Percentiles rank a stretch among this genome's conserved stretches.
These are phyloP conservation scores for Stichopus horrens DNA, from an alignment of 53 echinoderm and acorn worm species.

Conservation along the genomic window DNA sequence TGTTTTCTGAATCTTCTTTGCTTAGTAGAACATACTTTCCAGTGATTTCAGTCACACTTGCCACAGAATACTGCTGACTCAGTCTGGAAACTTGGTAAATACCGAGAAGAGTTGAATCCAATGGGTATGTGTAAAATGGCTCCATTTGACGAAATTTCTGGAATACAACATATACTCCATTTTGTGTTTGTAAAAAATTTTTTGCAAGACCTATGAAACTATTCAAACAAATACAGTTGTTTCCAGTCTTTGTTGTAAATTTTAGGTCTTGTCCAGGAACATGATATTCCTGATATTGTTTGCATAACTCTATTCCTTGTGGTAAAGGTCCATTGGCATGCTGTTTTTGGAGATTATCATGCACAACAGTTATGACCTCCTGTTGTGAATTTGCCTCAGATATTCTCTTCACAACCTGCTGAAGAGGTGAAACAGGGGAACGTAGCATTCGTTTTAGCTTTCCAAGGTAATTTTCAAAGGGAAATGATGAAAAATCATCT, in stretches of 20 bases:
- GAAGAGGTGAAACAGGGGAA: constrained; percentile 18
- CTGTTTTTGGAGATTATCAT: background rate
- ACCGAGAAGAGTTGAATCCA: constrained; percentile 1
- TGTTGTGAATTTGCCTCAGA: too few relatives aligned
- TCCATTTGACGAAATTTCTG: constrained; percentile 10
- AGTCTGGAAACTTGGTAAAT: constrained; percentile 4
- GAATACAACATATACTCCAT: background rate
- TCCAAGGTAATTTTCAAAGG: constrained; percentile 21
- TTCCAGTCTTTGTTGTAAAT: constrained; percentile 12
- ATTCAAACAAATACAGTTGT: constrained; percentile 1
- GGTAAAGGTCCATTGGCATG: constrained; percentile 24
- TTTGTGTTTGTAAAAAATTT: background rate
- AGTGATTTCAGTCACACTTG: background rate
- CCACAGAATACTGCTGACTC: background rate
- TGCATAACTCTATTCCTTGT: constrained; percentile 8
- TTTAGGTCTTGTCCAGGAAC: background rate
- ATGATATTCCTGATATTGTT: constrained; percentile 12
- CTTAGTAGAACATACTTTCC: constrained; percentile 13
- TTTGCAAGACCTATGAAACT: background rate
- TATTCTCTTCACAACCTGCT: constrained; percentile 21
- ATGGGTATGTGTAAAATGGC: constrained; percentile 14
- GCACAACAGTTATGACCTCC: background rate
- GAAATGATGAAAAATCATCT: background rate
- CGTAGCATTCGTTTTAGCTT: constrained; percentile 17
- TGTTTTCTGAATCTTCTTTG: background rate